Conservation (phyloP, 2,888 invertebrate species). For the Pandemis corylana region DNA sequence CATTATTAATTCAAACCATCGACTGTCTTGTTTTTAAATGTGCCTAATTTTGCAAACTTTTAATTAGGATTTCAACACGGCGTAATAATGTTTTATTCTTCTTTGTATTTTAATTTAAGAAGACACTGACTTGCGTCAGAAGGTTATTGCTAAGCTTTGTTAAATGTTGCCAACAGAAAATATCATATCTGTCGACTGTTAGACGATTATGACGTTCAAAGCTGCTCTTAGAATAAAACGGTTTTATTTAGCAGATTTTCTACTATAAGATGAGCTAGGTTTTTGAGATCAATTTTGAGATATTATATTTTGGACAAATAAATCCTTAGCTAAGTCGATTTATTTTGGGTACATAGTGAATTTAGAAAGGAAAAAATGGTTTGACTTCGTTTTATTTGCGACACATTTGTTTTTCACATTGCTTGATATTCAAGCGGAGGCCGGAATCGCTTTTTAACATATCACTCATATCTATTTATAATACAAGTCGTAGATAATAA, state of each 20-base stretch:
- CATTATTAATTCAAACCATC: conserved; percentile 50
- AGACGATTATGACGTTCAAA: conserved; percentile 23
- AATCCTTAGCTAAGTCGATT: no score
- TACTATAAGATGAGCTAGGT: conserved; percentile 1
- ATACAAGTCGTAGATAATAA: no score
- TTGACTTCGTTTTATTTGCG: no score
- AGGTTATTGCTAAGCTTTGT: conserved; percentile 27
- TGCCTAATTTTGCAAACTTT: no score
- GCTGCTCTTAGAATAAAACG: conserved; percentile 4
- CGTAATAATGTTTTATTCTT: background rate
- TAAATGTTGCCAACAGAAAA: conserved; percentile 31
- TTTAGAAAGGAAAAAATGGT: no score
- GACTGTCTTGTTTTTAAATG: conserved; percentile 44
- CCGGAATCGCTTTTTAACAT: no score
- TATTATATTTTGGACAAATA: no score
- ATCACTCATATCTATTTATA: no score
- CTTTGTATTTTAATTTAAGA: background rate
- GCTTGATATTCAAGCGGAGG: no score
- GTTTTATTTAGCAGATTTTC: background rate
- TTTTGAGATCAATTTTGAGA: background rate
- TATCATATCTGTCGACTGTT: conserved; percentile 18
- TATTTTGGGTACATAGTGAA: no score
- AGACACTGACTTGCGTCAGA: conserved; percentile 12
- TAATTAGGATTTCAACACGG: no score
- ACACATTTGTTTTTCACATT: no score